Base-by-base conservation (phyloP, 2,888 invertebrate species). In the Tillus elongatus region DNA sequence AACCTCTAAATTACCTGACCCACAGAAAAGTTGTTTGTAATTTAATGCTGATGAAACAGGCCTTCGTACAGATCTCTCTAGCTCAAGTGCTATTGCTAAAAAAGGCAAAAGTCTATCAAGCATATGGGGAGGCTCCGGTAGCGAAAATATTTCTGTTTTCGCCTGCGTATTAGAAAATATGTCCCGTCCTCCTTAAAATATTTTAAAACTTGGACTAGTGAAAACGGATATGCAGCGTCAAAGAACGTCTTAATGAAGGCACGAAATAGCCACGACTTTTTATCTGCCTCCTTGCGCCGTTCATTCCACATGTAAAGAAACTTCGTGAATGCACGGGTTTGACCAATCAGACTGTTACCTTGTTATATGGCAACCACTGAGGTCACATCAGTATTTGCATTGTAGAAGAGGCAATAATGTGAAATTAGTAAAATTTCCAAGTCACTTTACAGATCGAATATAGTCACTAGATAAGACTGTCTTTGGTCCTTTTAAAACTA, bases 171-270 rank as follows among this genome's bases (percentile, higher is more conserved):
- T 41, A 27, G 49, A 47, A 14, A 39, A 44, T 39, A 44, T 44
- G 3, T 15, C 19, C 29, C 33, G 47, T 12, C 47, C 46, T 27
- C 45, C 50, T 8, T 28, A 49, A 2, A 50, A 50, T 26, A 42
- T 52, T 29, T 51, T 46, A 16, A 49, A 51, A 42, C 47, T 44
- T 12, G 41, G 24, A 12, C 40, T 39, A 13, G 46, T 51, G 3
- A 49, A 47, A 35, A 38, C 45, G 2, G 11, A 15, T 46, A 50
- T 30, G 30, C 46, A 4, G 42, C 44, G 12, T 42, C 49, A 10
- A 37, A 30, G 13, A 53, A 53, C 42, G 52, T 50, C 13, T 53
- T 51, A 49, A 54, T 54, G 50, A 47, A 53, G 38, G 48, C n/a
- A n/a, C n/a, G n/a, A n/a, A n/a, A n/a, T n/a, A 45, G 36, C 38